A percentile compares a stretch with the other conserved stretches of the same genome.
phyloP scores from a whole-genome alignment of 2,888 invertebrate species.

The Platycheirus albimanus region DNA sequence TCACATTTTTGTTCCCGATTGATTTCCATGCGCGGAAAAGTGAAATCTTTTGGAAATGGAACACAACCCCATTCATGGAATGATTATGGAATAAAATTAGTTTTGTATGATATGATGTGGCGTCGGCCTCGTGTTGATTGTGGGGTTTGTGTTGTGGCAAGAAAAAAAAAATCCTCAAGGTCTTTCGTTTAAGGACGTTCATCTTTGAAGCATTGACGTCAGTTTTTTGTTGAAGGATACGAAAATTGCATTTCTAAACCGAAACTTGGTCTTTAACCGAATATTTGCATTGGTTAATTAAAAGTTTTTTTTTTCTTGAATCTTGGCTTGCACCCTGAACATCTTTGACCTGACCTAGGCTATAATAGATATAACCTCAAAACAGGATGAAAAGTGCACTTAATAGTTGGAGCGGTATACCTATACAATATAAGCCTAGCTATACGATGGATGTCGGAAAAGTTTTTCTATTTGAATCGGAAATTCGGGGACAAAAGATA shows the following conservation, averaged over 20 bases:
- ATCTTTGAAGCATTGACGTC: conserved; percentile 23
- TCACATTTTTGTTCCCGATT: neutral
- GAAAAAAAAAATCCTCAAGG: conserved; percentile 41
- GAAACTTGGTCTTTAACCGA: conserved; percentile 5
- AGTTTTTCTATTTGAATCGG: conserved; percentile 40
- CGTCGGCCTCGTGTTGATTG: conserved; percentile 31
- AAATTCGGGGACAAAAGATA: conserved; percentile 57
- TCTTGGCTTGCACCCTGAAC: conserved; percentile 15
- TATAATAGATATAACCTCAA: conserved; percentile 10
- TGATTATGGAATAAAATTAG: conserved; percentile 39
- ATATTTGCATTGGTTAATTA: conserved; percentile 65
- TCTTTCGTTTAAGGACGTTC: conserved; percentile 35
- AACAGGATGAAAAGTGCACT: conserved; percentile 6
- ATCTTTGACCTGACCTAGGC: conserved; percentile 61
- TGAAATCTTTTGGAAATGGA: conserved; percentile 9
- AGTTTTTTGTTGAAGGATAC: neutral
- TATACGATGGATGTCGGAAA: conserved; percentile 21
- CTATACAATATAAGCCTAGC: too few relatives aligned
- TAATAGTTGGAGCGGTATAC: neutral
- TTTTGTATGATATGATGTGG: conserved; percentile 21
- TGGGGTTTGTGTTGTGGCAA: neutral
- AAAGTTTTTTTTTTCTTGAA: conserved; percentile 32
- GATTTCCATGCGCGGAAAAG: conserved; percentile 52
- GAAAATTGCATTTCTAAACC: conserved; percentile 43
- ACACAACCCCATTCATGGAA: conserved; percentile 73